Conservation (phyloP, 2,888 invertebrate species). For the Parnassius orleans region DNA sequence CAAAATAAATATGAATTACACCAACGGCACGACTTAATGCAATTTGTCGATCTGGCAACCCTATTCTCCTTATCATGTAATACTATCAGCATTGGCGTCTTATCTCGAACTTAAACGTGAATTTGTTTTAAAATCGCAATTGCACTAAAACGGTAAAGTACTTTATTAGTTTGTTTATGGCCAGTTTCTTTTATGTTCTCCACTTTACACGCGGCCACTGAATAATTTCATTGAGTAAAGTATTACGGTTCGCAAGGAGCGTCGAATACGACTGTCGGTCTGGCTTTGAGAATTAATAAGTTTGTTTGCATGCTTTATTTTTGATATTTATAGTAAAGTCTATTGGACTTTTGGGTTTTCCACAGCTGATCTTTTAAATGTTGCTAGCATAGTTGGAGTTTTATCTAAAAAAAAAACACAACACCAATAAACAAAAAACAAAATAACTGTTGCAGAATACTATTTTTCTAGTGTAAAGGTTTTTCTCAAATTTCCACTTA, state of each 20-base stretch:
- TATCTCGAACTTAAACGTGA: slow-evolving; percentile 17
- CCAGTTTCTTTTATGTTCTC: slow-evolving; percentile 29
- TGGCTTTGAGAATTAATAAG: neutral
- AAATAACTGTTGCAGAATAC: too few species aligned
- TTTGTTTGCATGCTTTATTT: neutral
- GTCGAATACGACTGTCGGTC: slow-evolving; percentile 9
- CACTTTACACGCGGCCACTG: slow-evolving; percentile 11
- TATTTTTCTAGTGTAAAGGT: too few species aligned
- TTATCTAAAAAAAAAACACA: too few species aligned
- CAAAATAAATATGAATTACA: too few species aligned
- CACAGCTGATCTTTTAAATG: neutral
- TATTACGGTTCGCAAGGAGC: slow-evolving; percentile 8
- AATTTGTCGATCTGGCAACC: slow-evolving; percentile 13
- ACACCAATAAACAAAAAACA: too few species aligned
- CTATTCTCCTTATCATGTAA: slow-evolving; percentile 19
- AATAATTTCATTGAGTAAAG: slow-evolving; percentile 19
- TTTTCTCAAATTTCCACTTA: too few species aligned
- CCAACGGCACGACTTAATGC: neutral
- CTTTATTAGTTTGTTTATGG: slow-evolving; percentile 43
- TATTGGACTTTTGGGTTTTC: neutral
- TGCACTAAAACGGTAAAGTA: slow-evolving; percentile 41
- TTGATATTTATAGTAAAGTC: neutral
- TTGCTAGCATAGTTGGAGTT: too few species aligned
- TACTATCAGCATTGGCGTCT: slow-evolving; percentile 24
- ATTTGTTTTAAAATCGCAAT: slow-evolving; percentile 25